phyloP scores from a whole-genome alignment of 2,797 vertebrate species.

The Acrossocheilus wenchowensis region DNA sequence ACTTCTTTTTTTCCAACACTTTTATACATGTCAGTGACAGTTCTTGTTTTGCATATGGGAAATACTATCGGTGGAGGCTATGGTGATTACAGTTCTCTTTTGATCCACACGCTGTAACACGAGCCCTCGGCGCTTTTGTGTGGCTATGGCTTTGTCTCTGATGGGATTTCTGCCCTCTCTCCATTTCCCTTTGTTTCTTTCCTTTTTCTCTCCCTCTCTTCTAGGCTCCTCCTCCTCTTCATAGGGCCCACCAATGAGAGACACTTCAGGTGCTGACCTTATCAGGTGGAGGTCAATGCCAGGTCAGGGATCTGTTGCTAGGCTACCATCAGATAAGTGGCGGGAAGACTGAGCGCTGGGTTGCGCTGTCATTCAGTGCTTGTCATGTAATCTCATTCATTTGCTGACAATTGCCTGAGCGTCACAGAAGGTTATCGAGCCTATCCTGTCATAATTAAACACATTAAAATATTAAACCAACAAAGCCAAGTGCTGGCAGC shows the following conservation, averaged over 20 bases:
- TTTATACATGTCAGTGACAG: not conserved
- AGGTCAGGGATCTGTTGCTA: slow-evolving; percentile 87
- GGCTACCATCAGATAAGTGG: slow-evolving; percentile 86
- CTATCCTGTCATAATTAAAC: slow-evolving; percentile 83
- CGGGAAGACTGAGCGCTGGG: slow-evolving; percentile 73
- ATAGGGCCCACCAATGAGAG: slow-evolving; percentile 79
- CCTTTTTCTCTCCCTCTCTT: slow-evolving; percentile 23
- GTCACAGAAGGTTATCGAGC: slow-evolving; percentile 83
- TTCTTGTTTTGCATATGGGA: slow-evolving; percentile 38
- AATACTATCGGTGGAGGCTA: slow-evolving; percentile 20
- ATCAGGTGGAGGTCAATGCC: slow-evolving; percentile 85
- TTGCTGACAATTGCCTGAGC: slow-evolving; percentile 83
- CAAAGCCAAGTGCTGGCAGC: slow-evolving; percentile 75
- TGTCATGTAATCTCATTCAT: slow-evolving; percentile 86
- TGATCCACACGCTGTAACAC: slow-evolving; percentile 18
- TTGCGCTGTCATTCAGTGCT: slow-evolving; percentile 79
- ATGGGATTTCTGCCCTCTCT: slow-evolving; percentile 56
- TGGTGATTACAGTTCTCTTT: slow-evolving; percentile 54
- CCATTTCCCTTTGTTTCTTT: slow-evolving; percentile 60
- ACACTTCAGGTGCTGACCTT: slow-evolving; percentile 87
- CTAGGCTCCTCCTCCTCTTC: slow-evolving; percentile 73
- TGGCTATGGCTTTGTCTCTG: slow-evolving; percentile 61
- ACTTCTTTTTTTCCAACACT: slow-evolving; percentile 12
- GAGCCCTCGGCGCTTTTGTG: slow-evolving; percentile 58
- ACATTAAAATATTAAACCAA: slow-evolving; percentile 85